Base-by-base conservation (phyloP, 2,113 vertebrate species). In the Sula dactylatra region DNA sequence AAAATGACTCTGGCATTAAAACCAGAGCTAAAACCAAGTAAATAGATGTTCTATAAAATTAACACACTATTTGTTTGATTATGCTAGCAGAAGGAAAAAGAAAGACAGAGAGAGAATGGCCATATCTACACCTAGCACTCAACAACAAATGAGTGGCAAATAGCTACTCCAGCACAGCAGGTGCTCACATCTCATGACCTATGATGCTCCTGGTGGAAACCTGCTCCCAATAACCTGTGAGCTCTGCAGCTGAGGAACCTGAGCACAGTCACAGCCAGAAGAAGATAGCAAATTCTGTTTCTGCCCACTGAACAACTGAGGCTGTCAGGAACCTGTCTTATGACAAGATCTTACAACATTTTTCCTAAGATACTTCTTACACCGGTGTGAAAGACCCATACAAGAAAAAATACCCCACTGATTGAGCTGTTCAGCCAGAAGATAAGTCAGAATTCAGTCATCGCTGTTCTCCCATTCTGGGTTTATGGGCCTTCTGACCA, bases 1-100 rank as follows among this genome's bases (percentile, higher is more conserved):
- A 94, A 96, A 96, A 93, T 86, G 2, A 90, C 74, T 76, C 62
- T 94, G 71, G 82, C 74, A 92, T 96, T 95, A 95, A 94, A 94
- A 49, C 62, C 50, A 92, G 66, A 80, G 49, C 45, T 96, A 94
- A 95, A 92, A 24, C 8, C 34, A 72, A 79, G 70, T 40, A 93
- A 91, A 79, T 13, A 49, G 20, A 40, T 16, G 3, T n/a, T 87
- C 67, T 59, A 50, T 64, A 80, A 59, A 93, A 80, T 54, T 49
- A 84, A 66, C 50, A 82, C 7, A 13, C 9, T 65, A 29, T 36
- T 56, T 56, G 16, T 80, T 93, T 90, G 61, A 80, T 77, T 77
- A 77, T 3, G 5, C 36, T 47, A 56, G 55, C 54, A 95, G 14
- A 61, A 42, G 16, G 17, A 91, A 52, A 64, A 72, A 49, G 49